Evolutionary conservation across 2,888 invertebrate species (phyloP).

Genomic region (Chorisops tibialis): DNA sequence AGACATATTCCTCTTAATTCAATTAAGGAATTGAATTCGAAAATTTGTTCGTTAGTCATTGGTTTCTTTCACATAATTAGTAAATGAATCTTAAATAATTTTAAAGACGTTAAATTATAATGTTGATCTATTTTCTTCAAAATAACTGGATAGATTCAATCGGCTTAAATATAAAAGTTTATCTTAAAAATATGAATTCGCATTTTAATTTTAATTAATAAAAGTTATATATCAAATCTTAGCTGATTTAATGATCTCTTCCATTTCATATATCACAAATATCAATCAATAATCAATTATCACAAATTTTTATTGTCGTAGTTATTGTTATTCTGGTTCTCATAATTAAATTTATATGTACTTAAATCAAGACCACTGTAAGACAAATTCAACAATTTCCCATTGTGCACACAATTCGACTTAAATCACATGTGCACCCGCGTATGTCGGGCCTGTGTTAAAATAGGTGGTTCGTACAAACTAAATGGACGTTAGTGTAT

Average conservation of each 20-base stretch:
- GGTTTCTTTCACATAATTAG: no score
- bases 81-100: no score
- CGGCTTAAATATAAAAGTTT: no score
- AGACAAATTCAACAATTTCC: constrained; percentile 13
- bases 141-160: no score
- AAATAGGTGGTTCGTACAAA: constrained; percentile 13
- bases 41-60: not conserved
- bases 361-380: constrained; percentile 14
- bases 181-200: no score
- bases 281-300: no score
- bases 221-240: no score
- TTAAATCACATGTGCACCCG: constrained; percentile 19
- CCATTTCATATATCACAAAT: no score
- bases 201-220: no score
- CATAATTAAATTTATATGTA: constrained; percentile 18
- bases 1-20: constrained; percentile 12
- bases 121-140: no score
- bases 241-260: no score
- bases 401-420: constrained; percentile 17
- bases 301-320: not conserved
- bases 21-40: constrained; percentile 15
- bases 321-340: not conserved
- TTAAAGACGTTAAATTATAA: no score
- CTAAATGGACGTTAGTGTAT: constrained; percentile 37
- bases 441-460: not conserved